Evolutionary conservation across 2,113 vertebrate genomes (phyloP), one percentile per base, ranked within the genome.

Genomic region (Atrichornis clamosus): DNA sequence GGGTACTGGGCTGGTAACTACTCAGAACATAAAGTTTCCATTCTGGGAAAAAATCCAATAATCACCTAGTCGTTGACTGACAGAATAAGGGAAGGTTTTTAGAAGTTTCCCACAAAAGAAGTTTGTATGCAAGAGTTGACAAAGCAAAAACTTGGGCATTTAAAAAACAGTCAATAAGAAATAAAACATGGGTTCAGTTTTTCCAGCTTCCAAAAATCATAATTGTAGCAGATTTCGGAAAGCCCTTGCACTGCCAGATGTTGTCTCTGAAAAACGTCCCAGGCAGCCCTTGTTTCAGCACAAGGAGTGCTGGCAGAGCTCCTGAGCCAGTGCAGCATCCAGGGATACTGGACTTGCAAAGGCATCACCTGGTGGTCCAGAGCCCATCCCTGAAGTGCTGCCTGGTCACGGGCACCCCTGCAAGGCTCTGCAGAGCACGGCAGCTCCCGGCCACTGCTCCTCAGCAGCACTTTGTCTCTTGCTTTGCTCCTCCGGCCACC

Each of bases 251-350:
- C 7, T 49, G 55, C 27, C 44, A 55, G 20, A 21, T 4, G 0
- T 24, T 32, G 15, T 30, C 30, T 35, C 14, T 63, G 22, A 28
- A 39, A 30, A 67, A 41, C 19, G 47, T 2, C 7, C 1, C 30
- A 21, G n/a, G 23, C 28, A 63, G 17, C 21, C 41, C 39, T 82
- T 0, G 2, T 2, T 4, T 49, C 5, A 0, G 68, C 53, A 49
- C 2, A 2, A 21, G 39, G 11, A 22, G 24, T 2, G 41, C 46
- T 1, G 4, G 47, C 50, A 53, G 33, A 63, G 50, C 46, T 64
- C 50, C 33, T 4, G 28, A 30, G 39, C 20, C 27, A 27, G 23
- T 4, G 0, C 3, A 28, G 64, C 3, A 14, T 8, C 4, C 50
- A 24, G 10, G 44, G 39, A n/a, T 42, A n/a, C 37, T 47, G 27